A percentile compares a stretch with the other conserved stretches of the same genome.
Evolutionary conservation across 2,888 invertebrate genomes (phyloP).

Genomic region (Nyleta sp.): DNA sequence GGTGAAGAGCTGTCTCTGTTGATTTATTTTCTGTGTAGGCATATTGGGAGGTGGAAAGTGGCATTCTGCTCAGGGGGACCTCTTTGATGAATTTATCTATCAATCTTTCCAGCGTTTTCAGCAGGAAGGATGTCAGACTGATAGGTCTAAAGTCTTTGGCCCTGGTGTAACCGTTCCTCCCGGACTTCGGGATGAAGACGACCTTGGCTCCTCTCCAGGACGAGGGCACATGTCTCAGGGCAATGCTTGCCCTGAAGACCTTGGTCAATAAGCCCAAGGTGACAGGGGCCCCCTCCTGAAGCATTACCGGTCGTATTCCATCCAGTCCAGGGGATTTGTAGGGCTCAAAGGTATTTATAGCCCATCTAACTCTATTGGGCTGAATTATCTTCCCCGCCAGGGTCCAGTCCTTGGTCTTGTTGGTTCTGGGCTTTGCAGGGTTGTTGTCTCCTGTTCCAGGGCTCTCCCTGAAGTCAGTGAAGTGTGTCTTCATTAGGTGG

Average conservation of each 20-base stretch:
- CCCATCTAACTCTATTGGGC: background rate
- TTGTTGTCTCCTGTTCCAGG: too few relatives aligned
- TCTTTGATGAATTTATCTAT: background rate
- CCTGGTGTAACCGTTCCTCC: background rate
- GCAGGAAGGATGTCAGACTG: background rate
- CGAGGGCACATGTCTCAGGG: background rate
- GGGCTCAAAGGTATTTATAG: background rate
- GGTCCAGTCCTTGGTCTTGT: background rate
- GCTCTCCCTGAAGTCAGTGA: background rate
- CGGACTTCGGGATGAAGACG: background rate
- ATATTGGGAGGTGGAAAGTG: background rate
- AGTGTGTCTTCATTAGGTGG: background rate
- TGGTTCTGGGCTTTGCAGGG: background rate
- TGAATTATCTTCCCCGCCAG: background rate
- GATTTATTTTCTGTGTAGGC: background rate
- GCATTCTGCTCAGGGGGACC: background rate
- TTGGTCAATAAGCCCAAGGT: background rate
- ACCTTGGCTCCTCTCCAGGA: background rate
- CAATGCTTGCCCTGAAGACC: background rate
- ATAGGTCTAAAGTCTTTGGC: background rate
- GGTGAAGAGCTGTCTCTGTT: background rate
- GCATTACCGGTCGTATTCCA: background rate
- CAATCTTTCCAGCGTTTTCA: background rate
- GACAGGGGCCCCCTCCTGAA: background rate
- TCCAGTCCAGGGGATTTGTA: slow-evolving; percentile 6